phyloP scores from a whole-genome alignment of 2,888 invertebrate genomes.

The Geotrupes spiniger region DNA sequence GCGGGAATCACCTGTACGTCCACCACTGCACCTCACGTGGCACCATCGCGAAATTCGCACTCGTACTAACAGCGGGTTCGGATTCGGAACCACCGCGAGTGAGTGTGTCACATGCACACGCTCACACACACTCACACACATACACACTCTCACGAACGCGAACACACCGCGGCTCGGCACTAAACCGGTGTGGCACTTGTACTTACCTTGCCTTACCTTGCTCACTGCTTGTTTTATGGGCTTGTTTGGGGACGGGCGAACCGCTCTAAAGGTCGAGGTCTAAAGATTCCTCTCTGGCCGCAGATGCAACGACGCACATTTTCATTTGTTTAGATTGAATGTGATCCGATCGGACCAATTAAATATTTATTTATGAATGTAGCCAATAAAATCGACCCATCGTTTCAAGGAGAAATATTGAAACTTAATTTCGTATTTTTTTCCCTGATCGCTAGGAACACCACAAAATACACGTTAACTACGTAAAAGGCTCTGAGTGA shows the following conservation, averaged over 20 bases:
- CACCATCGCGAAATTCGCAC: slow-evolving; percentile 17
- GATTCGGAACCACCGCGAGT: neutral
- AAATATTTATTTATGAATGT: no score
- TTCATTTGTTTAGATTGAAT: no score
- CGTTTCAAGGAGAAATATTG: no score
- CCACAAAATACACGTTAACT: no score
- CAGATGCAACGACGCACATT: no score
- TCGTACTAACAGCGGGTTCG: slow-evolving; percentile 3
- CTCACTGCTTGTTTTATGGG: slow-evolving; percentile 18
- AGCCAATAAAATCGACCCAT: no score
- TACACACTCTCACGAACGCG: no score
- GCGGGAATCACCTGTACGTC: slow-evolving; percentile 19
- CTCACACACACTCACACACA: neutral
- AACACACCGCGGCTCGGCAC: slow-evolving; percentile 1
- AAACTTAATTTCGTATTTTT: no score
- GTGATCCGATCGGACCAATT: no score
- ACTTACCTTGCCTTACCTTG: slow-evolving; percentile 16
- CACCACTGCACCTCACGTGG: slow-evolving; percentile 20
- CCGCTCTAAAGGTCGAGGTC: slow-evolving; percentile 17
- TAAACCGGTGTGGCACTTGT: slow-evolving; percentile 7
- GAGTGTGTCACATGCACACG: neutral
- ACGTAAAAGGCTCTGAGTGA: no score
- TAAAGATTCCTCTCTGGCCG: slow-evolving; percentile 8
- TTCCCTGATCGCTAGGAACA: no score
- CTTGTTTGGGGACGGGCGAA: slow-evolving; percentile 15